phyloP scores from a whole-genome alignment of 1,140 invertebrate species.

The Homalodisca vitripennis region DNA sequence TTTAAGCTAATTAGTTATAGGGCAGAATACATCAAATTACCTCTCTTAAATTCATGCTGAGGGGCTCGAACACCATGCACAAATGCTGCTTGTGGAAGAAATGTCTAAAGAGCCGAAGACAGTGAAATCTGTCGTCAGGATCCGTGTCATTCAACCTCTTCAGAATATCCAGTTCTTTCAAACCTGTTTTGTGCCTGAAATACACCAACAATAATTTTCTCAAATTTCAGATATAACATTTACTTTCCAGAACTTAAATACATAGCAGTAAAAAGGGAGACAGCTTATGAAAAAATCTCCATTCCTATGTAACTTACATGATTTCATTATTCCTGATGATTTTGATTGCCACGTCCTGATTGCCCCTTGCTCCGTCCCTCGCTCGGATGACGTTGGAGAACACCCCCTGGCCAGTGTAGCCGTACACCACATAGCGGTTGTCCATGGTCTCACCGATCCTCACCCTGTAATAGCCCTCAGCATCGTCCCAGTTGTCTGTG shows the following conservation, averaged over 20 bases:
- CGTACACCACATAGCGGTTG: constrained; percentile 88
- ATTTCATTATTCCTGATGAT: constrained; percentile 99
- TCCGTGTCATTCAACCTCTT: constrained; percentile 96
- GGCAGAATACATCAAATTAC: too few relatives aligned
- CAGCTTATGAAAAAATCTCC: too few relatives aligned
- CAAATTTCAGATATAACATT: background rate
- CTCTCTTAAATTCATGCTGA: constrained; percentile 90
- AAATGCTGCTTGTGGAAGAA: constrained; percentile 97
- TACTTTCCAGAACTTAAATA: too few relatives aligned
- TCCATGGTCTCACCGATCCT: constrained; percentile 94
- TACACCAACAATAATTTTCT: constrained; percentile 33
- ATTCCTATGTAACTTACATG: constrained; percentile 76
- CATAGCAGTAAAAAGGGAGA: too few relatives aligned
- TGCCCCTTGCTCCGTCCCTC: constrained; percentile 81
- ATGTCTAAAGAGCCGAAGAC: constrained; percentile 88
- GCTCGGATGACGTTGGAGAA: constrained; percentile 98
- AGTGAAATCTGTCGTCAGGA: constrained; percentile 97
- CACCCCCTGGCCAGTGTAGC: constrained; percentile 98
- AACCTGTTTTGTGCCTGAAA: constrained; percentile 93
- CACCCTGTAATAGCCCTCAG: constrained; percentile 97
- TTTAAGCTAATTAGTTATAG: too few relatives aligned
- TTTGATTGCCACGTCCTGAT: constrained; percentile 96
- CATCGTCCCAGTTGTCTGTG: constrained; percentile 99
- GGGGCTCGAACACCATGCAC: constrained; percentile 97
- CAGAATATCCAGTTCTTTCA: constrained; percentile 95